Evolutionary conservation across 2,797 vertebrate species (phyloP), one percentile per base, ranked within the genome.

Genomic region (Stomatorhinus walkeri): DNA sequence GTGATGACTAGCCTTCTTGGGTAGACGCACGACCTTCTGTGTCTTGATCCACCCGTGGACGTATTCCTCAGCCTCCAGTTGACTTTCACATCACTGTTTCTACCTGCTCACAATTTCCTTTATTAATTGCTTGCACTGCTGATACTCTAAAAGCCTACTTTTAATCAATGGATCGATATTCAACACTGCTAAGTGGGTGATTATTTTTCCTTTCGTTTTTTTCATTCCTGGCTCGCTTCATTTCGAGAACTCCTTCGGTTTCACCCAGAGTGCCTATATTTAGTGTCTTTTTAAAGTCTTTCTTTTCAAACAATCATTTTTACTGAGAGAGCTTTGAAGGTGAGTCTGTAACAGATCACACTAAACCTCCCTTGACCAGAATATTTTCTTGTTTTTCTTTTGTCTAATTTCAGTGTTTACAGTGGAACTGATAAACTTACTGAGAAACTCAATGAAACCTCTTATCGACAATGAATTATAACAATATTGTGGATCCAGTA

Each of bases 91-190:
- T 89, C 76, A 46, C 9, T 81, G 4, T 43, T 89, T 88, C 90
- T 89, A 86, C 89, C 61, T 59, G 88, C 43, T 36, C 59, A 61
- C 64, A 87, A 61, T 28, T 88, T 88, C 32, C 24, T 64, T 89
- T 88, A 87, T 91, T 91, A 91, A 92, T 91, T 86, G 85, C n/a
- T 61, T 84, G 68, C 22, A 49, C 90, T 72, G 88, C 3, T 22
- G 85, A 87, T 89, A 90, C 87, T 59, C 16, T 40, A 88, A 88
- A 90, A 87, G 89, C 88, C 89, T 88, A 88, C 51, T 88, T 89
- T 89, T 91, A 91, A 90, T 90, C 87, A 88, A 59, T 84, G 72
- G 72, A 87, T 89, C 90, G 83, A 88, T 88, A 90, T 89, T 90
- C 54, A 87, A 88, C 85, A 89, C 83, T 24, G 56, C 72, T 90